phyloP scores from a whole-genome alignment of 2,888 invertebrate genomes.

The Micoletzkya japonica region DNA sequence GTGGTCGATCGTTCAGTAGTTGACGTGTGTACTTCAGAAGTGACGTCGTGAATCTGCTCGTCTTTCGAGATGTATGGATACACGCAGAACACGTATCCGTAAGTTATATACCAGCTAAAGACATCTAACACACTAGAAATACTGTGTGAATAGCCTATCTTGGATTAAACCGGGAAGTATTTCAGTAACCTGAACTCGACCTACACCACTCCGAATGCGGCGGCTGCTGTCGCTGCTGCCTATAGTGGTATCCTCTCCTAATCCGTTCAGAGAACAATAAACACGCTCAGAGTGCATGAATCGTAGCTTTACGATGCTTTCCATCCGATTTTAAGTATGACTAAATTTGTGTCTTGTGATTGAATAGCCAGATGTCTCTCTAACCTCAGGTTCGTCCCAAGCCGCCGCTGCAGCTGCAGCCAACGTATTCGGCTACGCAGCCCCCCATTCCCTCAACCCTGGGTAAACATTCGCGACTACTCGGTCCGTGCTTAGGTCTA shows the following conservation, averaged over 20 bases:
- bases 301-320: too few relatives aligned
- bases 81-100: constrained; percentile 9
- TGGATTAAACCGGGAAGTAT: neutral
- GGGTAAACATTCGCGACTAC: neutral
- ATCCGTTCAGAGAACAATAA: too few relatives aligned
- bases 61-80: constrained; percentile 28
- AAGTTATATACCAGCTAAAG: neutral
- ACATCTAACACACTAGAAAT: too few relatives aligned
- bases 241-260: too few relatives aligned
- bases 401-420: neutral
- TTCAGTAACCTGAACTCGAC: constrained; percentile 22
- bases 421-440: constrained; percentile 26
- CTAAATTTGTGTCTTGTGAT: too few relatives aligned
- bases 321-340: too few relatives aligned
- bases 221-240: constrained; percentile 27
- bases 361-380: too few relatives aligned
- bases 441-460: neutral
- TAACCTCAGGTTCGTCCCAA: constrained; percentile 7
- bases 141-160: neutral
- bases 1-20: neutral
- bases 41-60: too few relatives aligned
- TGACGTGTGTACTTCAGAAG: too few relatives aligned
- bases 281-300: too few relatives aligned
- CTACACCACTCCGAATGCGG: constrained; percentile 20
- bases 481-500: neutral